Percentiles rank a stretch among this genome's conserved stretches.
Evolutionary conservation across 2,797 vertebrate species (phyloP).

Genomic region (Xenopus petersii): DNA sequence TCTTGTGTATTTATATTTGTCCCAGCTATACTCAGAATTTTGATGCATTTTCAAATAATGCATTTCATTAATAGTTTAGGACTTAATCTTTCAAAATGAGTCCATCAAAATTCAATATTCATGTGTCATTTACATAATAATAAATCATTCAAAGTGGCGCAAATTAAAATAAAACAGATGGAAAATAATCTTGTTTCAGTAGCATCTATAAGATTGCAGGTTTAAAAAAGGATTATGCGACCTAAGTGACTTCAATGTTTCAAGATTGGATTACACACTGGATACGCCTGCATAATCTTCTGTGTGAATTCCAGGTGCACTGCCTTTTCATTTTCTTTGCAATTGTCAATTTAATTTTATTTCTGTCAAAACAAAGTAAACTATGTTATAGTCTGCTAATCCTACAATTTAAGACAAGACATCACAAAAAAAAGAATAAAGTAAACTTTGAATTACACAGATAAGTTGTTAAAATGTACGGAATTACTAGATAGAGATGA

Average conservation of each 20-base stretch:
- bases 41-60: slow-evolving; percentile 3
- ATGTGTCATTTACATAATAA: slow-evolving; percentile 45
- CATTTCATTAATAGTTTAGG: slow-evolving; percentile 35
- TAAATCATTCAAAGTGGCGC: slow-evolving; percentile 34
- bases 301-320: slow-evolving; percentile 43
- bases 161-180: slow-evolving; percentile 45
- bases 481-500: not conserved
- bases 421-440: slow-evolving; percentile 29
- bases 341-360: slow-evolving; percentile 46
- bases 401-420: slow-evolving; percentile 37
- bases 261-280: slow-evolving; percentile 45
- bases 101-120: slow-evolving; percentile 45
- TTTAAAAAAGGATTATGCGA: slow-evolving; percentile 47
- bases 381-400: slow-evolving; percentile 29
- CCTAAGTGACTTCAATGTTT: slow-evolving; percentile 48
- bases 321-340: slow-evolving; percentile 42
- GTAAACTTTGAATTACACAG: slow-evolving; percentile 22
- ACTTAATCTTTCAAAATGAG: slow-evolving; percentile 41
- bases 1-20: not conserved
- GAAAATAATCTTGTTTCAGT: slow-evolving; percentile 48
- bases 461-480: not conserved
- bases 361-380: slow-evolving; percentile 47
- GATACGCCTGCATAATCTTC: slow-evolving; percentile 43
- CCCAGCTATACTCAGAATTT: not conserved
- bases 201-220: slow-evolving; percentile 44